Percentiles rank a stretch among this genome's conserved stretches.
phyloP scores from a whole-genome alignment of 1,140 invertebrate species.

The Microvelia longipes region DNA sequence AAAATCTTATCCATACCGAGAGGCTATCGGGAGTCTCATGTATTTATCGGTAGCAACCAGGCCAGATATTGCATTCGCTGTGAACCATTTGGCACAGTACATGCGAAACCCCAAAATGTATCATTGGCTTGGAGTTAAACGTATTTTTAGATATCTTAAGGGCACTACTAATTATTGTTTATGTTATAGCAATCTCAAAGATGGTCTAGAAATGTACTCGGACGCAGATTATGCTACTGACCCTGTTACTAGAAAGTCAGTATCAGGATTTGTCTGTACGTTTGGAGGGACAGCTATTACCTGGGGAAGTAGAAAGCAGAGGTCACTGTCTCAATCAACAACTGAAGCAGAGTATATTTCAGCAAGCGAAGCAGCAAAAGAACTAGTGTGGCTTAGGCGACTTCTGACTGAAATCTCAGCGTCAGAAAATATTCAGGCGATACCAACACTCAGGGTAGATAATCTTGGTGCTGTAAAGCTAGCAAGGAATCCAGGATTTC shows the following conservation, averaged over 20 bases:
- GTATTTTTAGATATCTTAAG: neutral
- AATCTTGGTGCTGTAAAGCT: slow-evolving; percentile 25
- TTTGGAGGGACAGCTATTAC: slow-evolving; percentile 2
- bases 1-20: neutral
- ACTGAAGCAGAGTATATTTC: slow-evolving; percentile 1
- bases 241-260: neutral
- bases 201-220: neutral
- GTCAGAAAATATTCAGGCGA: too few species aligned
- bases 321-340: neutral
- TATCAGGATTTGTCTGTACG: neutral
- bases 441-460: slow-evolving; percentile 21
- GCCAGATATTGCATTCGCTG: neutral
- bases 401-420: neutral
- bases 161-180: neutral
- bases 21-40: neutral
- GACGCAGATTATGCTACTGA: slow-evolving; percentile 7
- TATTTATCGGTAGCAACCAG: neutral
- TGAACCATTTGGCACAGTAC: neutral
- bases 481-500: slow-evolving; percentile 29
- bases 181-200: slow-evolving; percentile 14
- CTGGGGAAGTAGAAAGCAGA: neutral
- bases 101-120: neutral
- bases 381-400: neutral
- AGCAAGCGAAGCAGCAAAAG: neutral
- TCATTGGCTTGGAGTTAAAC: neutral